Base-by-base conservation (phyloP, 2,888 invertebrate genomes). In the Sepiola atlantica region DNA sequence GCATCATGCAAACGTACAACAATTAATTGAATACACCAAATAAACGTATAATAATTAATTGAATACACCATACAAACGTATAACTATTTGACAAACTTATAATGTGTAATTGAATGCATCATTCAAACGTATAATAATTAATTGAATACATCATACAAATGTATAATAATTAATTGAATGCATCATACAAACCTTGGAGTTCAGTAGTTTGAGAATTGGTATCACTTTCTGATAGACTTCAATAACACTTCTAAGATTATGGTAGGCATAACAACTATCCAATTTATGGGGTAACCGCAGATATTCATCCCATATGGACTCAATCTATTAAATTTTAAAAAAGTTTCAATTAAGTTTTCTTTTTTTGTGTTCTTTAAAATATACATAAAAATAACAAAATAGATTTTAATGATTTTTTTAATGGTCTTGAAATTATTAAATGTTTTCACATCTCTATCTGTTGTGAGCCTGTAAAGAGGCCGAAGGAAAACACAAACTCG, bases 251-350 rank as follows among this genome's bases (percentile, higher is more conserved):
- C 97, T 97, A 94, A 97, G 96, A 95, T 97, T 97, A 95, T 96
- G 96, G 95, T 97, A 97, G 0, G 97, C 97, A 95, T 97, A 97
- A 97, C 97, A 97, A 95, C 97, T 97, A 95, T 97, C 97, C 94
- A 97, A 96, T 94, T 97, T 97, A 95, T 97, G 97, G 20, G 97
- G 97, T 93, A 97, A 96, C n/a, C 97, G 97, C 94, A 97, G 95
- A 95, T 97, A 97, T 94, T 97, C 97, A 95, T 97, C 97, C 97
- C 97, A 97, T 95, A 97, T 97, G 28, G 96, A 95, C 95, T 97
- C 97, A 95, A 97, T 96, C 97, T 97, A 94, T 55, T 94, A 10
- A 35, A 92, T n/a, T n/a, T n/a, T 20, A 55, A 93, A 93, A 90
- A 45, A 45, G 45, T 45, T 45, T 4, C 8, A 45, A 45, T 45